A percentile compares a stretch with the other conserved stretches of the same genome.
Conservation (phyloP, 2,797 vertebrate species). For the Oryzias sinensis region DNA sequence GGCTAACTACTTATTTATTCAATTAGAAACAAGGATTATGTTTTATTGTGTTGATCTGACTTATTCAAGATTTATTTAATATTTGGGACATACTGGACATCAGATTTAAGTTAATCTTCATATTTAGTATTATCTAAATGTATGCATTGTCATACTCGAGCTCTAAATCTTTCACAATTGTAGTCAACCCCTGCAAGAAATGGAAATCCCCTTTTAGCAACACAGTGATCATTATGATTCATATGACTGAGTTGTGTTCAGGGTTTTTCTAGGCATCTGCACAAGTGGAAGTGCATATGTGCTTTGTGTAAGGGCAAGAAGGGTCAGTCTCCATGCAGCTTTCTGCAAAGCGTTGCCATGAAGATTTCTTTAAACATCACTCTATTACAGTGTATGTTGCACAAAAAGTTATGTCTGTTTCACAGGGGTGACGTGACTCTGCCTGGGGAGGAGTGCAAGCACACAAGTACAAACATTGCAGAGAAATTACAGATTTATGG, state of each 20-base stretch:
- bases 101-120: conserved; percentile 2
- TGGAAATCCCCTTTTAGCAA: conserved; percentile 65
- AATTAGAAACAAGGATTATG: too few species aligned
- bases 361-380: conserved; percentile 41
- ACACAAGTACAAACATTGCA: conserved; percentile 16
- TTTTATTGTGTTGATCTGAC: conserved; percentile 15
- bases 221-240: conserved; percentile 42
- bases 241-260: conserved; percentile 35
- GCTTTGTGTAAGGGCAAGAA: conserved; percentile 26
- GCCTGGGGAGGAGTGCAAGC: conserved; percentile 39
- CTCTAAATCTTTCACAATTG: conserved; percentile 46
- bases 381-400: conserved; percentile 10
- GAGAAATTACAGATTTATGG: conserved; percentile 29
- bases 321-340: conserved; percentile 37
- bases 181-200: conserved; percentile 30
- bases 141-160: conserved; percentile 29
- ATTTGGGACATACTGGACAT: conserved; percentile 8
- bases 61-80: conserved; percentile 8
- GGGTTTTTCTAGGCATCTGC: conserved; percentile 4
- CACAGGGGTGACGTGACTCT: conserved; percentile 24
- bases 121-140: conserved; percentile 8
- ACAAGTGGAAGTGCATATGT: conserved; percentile 26
- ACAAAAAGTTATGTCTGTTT: conserved; percentile 8
- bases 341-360: conserved; percentile 55
- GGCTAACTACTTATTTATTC: too few species aligned